Percentiles rank a stretch among this genome's conserved stretches.
These are phyloP conservation scores for Furnarius figulus DNA, from an alignment of 2,113 vertebrate genomes.

Conservation along the genomic window DNA sequence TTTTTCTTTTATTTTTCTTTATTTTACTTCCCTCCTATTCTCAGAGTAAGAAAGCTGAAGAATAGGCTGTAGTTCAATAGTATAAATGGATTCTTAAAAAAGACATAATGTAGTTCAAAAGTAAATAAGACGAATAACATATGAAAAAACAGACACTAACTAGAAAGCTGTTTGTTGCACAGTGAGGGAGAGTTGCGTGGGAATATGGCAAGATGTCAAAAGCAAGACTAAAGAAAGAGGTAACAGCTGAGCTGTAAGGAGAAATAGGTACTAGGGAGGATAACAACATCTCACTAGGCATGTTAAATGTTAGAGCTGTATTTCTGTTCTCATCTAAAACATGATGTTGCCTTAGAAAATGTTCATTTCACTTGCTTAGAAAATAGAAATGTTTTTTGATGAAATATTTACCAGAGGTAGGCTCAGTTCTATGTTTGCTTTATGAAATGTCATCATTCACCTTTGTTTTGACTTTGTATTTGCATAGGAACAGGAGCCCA, in stretches of 20 bases:
- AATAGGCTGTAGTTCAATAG: background rate
- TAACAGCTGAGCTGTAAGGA: background rate
- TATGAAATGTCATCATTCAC: background rate
- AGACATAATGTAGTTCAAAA: background rate
- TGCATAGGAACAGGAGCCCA: background rate
- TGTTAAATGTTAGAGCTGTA: background rate
- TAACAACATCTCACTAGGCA: background rate
- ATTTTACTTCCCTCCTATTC: background rate
- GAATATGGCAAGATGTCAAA: background rate
- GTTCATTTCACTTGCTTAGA: background rate
- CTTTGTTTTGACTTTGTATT: conserved; percentile 15
- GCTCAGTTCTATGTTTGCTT: background rate
- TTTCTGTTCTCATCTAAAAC: background rate
- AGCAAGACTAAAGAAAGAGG: background rate
- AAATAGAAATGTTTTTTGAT: background rate
- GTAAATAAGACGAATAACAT: background rate
- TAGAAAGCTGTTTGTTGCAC: background rate
- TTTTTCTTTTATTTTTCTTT: too few relatives aligned
- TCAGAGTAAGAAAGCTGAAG: background rate
- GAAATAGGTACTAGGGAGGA: background rate
- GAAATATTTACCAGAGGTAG: background rate
- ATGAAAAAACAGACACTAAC: background rate
- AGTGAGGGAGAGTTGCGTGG: background rate
- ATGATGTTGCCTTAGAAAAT: background rate
- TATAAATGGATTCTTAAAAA: background rate